phyloP scores from a whole-genome alignment of 53 echinoderm and acorn worm species.

The Hippasteria phrygiana region DNA sequence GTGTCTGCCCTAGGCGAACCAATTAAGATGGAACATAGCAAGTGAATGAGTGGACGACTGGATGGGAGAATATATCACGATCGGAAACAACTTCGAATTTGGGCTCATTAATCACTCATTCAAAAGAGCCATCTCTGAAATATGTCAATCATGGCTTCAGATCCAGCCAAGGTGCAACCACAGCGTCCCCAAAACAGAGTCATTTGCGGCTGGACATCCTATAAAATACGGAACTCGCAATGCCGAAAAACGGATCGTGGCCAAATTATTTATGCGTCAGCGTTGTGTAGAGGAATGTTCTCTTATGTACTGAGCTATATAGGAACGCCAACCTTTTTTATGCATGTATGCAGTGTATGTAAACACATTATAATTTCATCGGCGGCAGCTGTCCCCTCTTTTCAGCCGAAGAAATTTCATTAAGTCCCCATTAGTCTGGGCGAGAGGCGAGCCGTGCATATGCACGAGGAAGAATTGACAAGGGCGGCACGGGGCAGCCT shows the following conservation, averaged over 20 bases:
- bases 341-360: constrained; percentile 13
- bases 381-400: constrained; percentile 53
- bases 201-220: neutral
- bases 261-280: neutral
- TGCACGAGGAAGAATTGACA: constrained; percentile 12
- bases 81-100: neutral
- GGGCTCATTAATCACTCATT: neutral
- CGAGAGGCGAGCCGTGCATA: constrained; percentile 24
- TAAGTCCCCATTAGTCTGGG: constrained; percentile 56
- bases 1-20: neutral
- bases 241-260: neutral
- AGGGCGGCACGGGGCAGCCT: constrained; percentile 20
- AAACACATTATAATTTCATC: constrained; percentile 63
- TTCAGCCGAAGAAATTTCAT: constrained; percentile 59
- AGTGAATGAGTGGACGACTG: neutral
- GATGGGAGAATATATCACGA: neutral
- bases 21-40: neutral
- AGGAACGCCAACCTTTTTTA: neutral
- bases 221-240: neutral
- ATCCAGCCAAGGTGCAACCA: neutral
- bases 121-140: neutral
- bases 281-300: neutral
- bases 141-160: neutral
- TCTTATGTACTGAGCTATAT: neutral
- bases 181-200: neutral